A percentile compares a stretch with the other conserved stretches of the same genome.
Conservation (phyloP, 2,113 vertebrate species). For the Sorex araneus region DNA sequence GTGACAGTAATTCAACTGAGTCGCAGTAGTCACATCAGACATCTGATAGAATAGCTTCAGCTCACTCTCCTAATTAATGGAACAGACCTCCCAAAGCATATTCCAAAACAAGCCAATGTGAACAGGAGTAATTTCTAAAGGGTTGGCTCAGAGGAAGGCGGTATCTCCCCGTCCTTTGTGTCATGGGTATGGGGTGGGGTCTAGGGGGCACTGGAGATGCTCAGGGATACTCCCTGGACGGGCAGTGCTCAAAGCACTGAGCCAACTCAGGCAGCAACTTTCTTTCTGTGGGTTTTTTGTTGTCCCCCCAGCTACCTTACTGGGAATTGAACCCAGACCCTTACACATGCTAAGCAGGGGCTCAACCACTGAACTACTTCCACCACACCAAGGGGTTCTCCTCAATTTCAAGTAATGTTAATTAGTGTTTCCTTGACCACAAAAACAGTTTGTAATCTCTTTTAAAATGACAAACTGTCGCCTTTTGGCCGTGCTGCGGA, state of each 20-base stretch:
- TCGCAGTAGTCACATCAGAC: conserved; percentile 26
- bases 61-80: conserved; percentile 27
- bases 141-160: neutral
- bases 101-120: conserved; percentile 45
- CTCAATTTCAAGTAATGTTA: conserved; percentile 43
- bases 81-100: conserved; percentile 11
- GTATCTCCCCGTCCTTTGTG: neutral
- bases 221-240: too few species aligned
- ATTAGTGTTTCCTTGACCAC: conserved; percentile 32
- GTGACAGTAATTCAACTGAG: conserved; percentile 51
- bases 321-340: too few species aligned
- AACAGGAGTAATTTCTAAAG: conserved; percentile 36
- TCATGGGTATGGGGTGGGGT: too few species aligned
- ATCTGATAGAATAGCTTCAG: conserved; percentile 38
- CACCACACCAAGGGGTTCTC: neutral
- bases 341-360: too few species aligned
- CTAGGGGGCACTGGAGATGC: too few species aligned
- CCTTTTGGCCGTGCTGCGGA: too few species aligned
- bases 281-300: too few species aligned
- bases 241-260: too few species aligned
- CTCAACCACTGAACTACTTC: too few species aligned
- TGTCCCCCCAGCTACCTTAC: too few species aligned
- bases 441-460: conserved; percentile 10
- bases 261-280: too few species aligned
- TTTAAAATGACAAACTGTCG: too few species aligned